Conservation (phyloP, 1,140 invertebrate genomes). For the Steinernema feltiae region DNA sequence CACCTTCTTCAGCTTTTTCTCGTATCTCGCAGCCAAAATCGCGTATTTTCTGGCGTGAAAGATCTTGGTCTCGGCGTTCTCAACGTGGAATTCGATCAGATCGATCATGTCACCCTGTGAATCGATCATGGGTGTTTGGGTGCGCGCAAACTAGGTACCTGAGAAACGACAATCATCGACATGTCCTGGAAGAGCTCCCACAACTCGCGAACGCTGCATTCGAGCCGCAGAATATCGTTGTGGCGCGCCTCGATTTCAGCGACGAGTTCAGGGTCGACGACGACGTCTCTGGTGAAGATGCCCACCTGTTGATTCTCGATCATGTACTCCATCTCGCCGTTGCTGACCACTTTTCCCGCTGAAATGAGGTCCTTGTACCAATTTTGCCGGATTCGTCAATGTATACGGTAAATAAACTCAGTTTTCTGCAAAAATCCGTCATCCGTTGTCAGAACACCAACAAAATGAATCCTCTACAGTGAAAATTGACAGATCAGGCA, state of each 20-base stretch:
- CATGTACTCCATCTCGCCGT: constrained; percentile 96
- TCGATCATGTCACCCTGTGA: constrained; percentile 95
- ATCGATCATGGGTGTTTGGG: constrained; percentile 10
- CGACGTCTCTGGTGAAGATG: constrained; percentile 93
- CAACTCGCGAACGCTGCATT: constrained; percentile 92
- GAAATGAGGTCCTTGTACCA: constrained; percentile 50
- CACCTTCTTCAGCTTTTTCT: constrained; percentile 6
- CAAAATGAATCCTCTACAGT: no score
- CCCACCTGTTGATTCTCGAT: constrained; percentile 92
- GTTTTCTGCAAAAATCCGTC: no score
- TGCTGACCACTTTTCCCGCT: constrained; percentile 86
- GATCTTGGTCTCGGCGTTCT: constrained; percentile 70
- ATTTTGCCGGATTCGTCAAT: no score
- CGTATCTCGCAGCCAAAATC: not conserved
- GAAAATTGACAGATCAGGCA: no score
- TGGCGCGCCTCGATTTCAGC: constrained; percentile 88
- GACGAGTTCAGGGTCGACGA: constrained; percentile 54
- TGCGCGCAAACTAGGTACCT: constrained; percentile 65
- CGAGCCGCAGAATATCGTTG: constrained; percentile 94
- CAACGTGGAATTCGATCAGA: constrained; percentile 97
- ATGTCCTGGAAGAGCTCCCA: constrained; percentile 99
- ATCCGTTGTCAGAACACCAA: no score
- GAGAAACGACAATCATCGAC: constrained; percentile 91
- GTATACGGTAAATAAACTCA: no score
- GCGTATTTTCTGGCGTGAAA: constrained; percentile 5